Percentiles rank a stretch among this genome's conserved stretches.
These are phyloP conservation scores for Sebastiscus tertius DNA, from an alignment of 2,797 vertebrate genomes.

Conservation along the genomic window DNA sequence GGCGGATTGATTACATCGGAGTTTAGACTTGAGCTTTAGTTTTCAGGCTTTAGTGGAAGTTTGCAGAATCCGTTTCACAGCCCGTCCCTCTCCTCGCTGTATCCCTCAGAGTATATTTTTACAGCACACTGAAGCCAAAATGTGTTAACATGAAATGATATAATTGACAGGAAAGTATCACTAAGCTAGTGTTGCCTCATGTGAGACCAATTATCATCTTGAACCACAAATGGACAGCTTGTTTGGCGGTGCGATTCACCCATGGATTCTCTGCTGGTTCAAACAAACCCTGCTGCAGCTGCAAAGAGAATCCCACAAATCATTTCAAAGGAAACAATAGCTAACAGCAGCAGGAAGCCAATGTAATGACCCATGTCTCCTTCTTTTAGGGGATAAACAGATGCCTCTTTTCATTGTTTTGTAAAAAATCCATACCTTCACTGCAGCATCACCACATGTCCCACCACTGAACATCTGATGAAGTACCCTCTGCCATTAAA, in stretches of 20 bases:
- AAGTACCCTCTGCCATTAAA: constrained; percentile 14
- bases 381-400: constrained; percentile 36
- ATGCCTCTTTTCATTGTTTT: constrained; percentile 25
- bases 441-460: neutral
- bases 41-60: neutral
- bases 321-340: constrained; percentile 59
- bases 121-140: neutral
- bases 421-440: constrained; percentile 14
- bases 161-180: constrained; percentile 47
- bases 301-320: constrained; percentile 47
- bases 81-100: neutral
- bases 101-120: neutral
- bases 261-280: constrained; percentile 24
- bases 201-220: constrained; percentile 57
- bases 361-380: constrained; percentile 41
- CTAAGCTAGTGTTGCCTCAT: constrained; percentile 32
- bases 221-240: constrained; percentile 42
- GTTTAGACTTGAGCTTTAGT: neutral
- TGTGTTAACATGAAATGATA: constrained; percentile 17
- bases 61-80: neutral
- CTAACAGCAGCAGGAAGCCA: constrained; percentile 22
- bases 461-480: neutral
- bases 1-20: neutral
- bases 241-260: constrained; percentile 31
- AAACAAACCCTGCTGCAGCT: constrained; percentile 33